Evolutionary conservation across 1,140 invertebrate species (phyloP), one percentile per base, ranked within the genome.

Genomic region (Amphibalanus amphitrite): DNA sequence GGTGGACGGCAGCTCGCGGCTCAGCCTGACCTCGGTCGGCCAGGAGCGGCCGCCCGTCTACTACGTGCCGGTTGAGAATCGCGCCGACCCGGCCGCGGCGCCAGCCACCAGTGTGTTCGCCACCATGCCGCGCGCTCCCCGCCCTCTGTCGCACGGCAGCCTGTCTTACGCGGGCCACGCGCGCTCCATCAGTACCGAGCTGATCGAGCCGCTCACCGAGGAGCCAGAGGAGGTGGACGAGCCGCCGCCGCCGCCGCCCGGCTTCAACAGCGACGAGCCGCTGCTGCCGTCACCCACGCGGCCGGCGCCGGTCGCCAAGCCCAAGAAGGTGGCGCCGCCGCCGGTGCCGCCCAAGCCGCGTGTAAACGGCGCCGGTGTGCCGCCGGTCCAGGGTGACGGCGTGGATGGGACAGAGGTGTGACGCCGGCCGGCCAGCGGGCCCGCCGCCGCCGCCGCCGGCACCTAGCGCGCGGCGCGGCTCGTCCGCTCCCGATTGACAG

Each of bases 1-100:
- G 10, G 91, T 90, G 1, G 90, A 89, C 74, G 91, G 91, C 38
- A 91, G 89, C 75, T 93, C 90, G 23, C 90, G 87, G 0, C 85
- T 91, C 74, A 91, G 90, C 25, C 79, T 93, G 72, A 79, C 77
- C 26, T 38, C 33, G 15, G 33, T 38, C 15, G 33, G 33, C 15
- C 33, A 78, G 25, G 33, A 38, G 33, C 33, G 15, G 33, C 33
- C 33, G 4, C 33, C 33, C 33, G 33, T 38, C 33, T 38, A 6
- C 15, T 38, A 6, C 15, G 15, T 38, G 33, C 33, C 33, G 33
- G 33, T 6, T n/a, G n/a, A n/a, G n/a, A n/a, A n/a, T n/a, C n/a
- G n/a, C n/a, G n/a, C n/a, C 4, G 33, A 38, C 33, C 64, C 64
- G 23, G 23, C 64, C 6, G 6, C 20, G 64, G 20, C 3, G 64